A percentile compares a stretch with the other conserved stretches of the same genome.
These are phyloP conservation scores for Columba janthina DNA, from an alignment of 2,113 vertebrate species.

Conservation along the genomic window DNA sequence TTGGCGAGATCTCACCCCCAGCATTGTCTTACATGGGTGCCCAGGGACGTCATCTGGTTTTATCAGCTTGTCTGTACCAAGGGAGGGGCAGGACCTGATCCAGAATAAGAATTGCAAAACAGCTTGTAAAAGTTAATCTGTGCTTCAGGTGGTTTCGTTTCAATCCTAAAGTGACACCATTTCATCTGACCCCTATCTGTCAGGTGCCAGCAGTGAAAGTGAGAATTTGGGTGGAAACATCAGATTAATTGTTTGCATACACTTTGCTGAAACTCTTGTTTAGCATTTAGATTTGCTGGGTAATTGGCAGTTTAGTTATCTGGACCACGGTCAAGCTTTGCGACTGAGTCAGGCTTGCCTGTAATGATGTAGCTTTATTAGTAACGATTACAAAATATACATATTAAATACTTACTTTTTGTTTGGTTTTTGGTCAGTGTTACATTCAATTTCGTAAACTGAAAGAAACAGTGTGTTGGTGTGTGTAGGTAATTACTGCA, in stretches of 20 bases:
- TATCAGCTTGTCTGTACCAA: not conserved
- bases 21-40: constrained; percentile 46
- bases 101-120: not conserved
- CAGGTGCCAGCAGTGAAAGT: not conserved
- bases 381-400: not conserved
- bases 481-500: not conserved
- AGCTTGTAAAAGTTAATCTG: not conserved
- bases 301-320: not conserved
- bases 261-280: not conserved
- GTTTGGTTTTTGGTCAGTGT: not conserved
- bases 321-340: not conserved
- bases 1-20: not conserved
- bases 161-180: not conserved
- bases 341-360: not conserved
- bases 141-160: not conserved
- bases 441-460: not conserved
- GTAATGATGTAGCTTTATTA: not conserved
- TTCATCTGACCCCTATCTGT: not conserved
- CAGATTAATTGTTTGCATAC: not conserved
- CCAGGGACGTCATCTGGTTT: constrained; percentile 34
- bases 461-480: not conserved
- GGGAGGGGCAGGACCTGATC: not conserved
- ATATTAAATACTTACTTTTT: not conserved
- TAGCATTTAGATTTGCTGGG: not conserved
- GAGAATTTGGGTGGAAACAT: not conserved